Evolutionary conservation across 2,888 invertebrate species (phyloP), one percentile per base, ranked within the genome.

Genomic region (Hirtodrosophila duncani): DNA sequence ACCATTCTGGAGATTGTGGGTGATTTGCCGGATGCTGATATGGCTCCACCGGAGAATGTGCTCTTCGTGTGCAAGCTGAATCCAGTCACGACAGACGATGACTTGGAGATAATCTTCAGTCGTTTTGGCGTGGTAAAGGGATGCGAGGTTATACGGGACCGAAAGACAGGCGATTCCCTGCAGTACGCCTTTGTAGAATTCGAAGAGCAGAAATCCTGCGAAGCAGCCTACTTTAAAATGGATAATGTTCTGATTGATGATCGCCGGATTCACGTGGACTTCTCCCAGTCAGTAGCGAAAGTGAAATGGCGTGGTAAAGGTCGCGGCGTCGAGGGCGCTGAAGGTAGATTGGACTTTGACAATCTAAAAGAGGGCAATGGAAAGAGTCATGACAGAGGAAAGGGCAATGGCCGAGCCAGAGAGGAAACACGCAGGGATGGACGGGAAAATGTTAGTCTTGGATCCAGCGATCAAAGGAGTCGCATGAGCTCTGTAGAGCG

Each of bases 121-220:
- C 90, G 99, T 61, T 99, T 98, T 89, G 99, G 99, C 3, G 92
- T 91, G 87, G 96, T 99, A 59, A 91, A 93, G 39, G 93, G 94
- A 56, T 98, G 98, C 88, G 98, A 99, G 89, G 96, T 99, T 0
- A 99, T 99, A 64, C 90, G 96, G 70, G 99, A 99, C 85, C 92
- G 93, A 65, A 94, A 95, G 82, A 92, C 94, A 1, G 94, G 94
- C 0, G 97, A 98, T 84, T 99, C 99, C 0, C 88, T 99, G 45
- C 99, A 99, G 83, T 99, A 99, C 87, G 99, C 99, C 0, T 99
- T 99, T 85, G 95, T 99, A 49, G 99, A 99, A 86, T 99, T 99
- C 88, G 94, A 93, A 58, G 93, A 97, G 41, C 91, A 92, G 63
- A 94, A 95, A 80, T 90, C 95, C 0, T 99, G 99, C 88, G 99